Evolutionary conservation across 2,113 vertebrate species (phyloP), one percentile per base, ranked within the genome.

Genomic region (Brachyistius frenatus): DNA sequence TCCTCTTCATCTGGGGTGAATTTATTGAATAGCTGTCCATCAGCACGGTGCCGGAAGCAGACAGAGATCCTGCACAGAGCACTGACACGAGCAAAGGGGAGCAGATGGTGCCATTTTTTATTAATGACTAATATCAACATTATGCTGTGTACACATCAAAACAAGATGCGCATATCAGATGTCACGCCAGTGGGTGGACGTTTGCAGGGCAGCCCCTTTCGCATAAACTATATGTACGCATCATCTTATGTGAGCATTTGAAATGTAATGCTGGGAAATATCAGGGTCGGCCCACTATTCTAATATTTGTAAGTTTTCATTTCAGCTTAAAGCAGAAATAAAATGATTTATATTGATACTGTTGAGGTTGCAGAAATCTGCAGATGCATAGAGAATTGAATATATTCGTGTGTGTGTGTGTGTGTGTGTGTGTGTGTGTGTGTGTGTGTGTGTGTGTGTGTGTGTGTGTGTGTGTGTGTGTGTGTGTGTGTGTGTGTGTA

Each of bases 101-200:
- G 78, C 90, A 91, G 88, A 90, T 90, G 88, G 79, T 81, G 70
- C 66, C 80, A 84, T 91, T 82, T 88, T 77, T 90, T 91, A 92
- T 93, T 90, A 77, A 93, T 92, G 79, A 74, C 80, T 31, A 79
- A 85, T 86, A 77, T 87, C 88, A 87, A 88, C 87, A 84, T 86
- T 79, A 85, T 63, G 30, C 80, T 62, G 80, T 60, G 76, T 86
- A 84, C 86, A 81, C 71, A 86, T 83, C 82, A 84, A 80, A 88
- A 81, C 82, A 87, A 81, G 62, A 81, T 62, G 63, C 84, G 78
- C 81, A 73, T 55, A 64, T 66, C 69, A 52, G 62, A 74, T 64
- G 76, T 78, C 60, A 55, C 35, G 64, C 62, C 10, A 70, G 76
- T 60, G 73, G 66, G 52, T 65, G 76, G 66, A 76, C 56, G 3